Evolutionary conservation across 2,888 invertebrate species (phyloP), one percentile per base, ranked within the genome.

Genomic region (Parascotia fuliginaria): DNA sequence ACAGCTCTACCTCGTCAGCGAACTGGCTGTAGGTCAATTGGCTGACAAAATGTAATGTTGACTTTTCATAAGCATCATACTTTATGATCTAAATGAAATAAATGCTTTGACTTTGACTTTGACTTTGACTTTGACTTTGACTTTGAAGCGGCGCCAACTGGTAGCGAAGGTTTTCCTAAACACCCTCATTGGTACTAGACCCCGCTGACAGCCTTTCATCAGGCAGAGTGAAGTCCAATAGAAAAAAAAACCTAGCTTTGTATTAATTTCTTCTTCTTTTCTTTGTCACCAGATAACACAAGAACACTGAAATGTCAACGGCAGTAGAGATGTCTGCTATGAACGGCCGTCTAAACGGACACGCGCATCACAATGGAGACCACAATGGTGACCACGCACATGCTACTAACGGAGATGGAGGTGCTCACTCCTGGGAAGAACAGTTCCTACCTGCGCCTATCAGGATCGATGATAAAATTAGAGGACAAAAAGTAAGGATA

Each of bases 401-500:
- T 64, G n/a, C n/a, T n/a, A 72, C 16, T 44, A 70, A 60, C 1
- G 34, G 42, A 1, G 43, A 51, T 32, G 49, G 48, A 19, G 55
- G 38, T 38, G 33, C 50, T 34, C 48, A 62, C 36, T 11, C 58
- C 16, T 88, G 88, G 86, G 83, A 81, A 42, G 75, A 81, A 9
- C 77, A 77, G 77, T 90, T 92, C 74, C 77, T 89, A 58, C 90
- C 92, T 2, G 77, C 82, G 1, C 72, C 83, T 2, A 73, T 92
- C 31, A 54, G 72, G 29, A 72, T 92, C 0, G 81, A 86, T 1
- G 89, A 92, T 68, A 73, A 66, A 9, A 66, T 70, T 1, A 73
- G 84, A n/a, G 85, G 88, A 1, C 75, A 81, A 34, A 87, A 89
- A 86, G 92, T 92, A 61, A 51, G 54, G 3, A 9, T n/a, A n/a